Conservation (phyloP, 2,888 invertebrate genomes). For the Diarsia mendica region DNA sequence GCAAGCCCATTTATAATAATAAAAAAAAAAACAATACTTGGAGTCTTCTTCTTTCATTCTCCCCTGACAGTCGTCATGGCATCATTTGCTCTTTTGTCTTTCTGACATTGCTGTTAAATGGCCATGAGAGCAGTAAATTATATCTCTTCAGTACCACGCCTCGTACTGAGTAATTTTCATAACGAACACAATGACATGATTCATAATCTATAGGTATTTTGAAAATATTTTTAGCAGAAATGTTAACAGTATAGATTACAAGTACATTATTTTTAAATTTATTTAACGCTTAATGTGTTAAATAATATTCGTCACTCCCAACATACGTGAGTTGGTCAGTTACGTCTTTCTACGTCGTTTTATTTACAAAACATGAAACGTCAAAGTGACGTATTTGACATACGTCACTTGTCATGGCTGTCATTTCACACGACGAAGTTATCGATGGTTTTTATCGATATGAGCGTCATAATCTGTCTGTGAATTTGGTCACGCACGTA, state of each 20-base stretch:
- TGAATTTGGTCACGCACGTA: neutral
- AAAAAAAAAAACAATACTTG: too few relatives aligned
- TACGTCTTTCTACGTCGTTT: neutral
- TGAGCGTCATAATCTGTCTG: neutral
- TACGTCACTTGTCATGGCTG: neutral
- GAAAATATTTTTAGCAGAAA: neutral
- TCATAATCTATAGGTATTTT: conserved; percentile 4
- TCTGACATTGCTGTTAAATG: too few relatives aligned
- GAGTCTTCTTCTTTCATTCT: too few relatives aligned
- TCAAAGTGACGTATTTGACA: conserved; percentile 18
- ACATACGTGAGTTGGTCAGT: neutral
- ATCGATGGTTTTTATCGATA: conserved; percentile 9
- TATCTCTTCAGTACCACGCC: neutral
- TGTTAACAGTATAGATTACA: neutral
- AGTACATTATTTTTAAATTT: neutral
- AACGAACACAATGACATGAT: neutral
- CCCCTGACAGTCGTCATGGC: too few relatives aligned
- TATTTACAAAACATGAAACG: conserved; percentile 30
- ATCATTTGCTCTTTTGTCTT: too few relatives aligned
- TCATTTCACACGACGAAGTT: neutral
- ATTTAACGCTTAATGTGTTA: neutral
- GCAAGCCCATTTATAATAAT: too few relatives aligned
- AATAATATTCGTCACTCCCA: neutral
- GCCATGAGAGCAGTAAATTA: neutral
- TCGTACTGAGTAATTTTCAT: neutral